Evolutionary conservation across 23 tunicate species (phyloP).

Genomic region (Styela clava): DNA sequence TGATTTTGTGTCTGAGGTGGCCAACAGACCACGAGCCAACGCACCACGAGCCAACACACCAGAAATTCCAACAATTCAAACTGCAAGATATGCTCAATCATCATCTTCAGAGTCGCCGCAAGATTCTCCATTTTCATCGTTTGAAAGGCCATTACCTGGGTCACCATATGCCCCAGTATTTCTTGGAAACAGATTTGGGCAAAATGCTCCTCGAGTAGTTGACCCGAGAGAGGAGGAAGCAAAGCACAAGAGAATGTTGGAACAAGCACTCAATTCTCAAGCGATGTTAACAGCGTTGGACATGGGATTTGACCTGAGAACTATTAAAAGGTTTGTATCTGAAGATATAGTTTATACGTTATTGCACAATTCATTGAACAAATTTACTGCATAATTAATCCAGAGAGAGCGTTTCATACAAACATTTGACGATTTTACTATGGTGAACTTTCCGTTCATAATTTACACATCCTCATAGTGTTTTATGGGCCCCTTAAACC

Average conservation of each 20-base stretch:
- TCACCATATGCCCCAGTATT: not conserved
- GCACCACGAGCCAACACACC: not conserved
- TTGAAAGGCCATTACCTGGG: not conserved
- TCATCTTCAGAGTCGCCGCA: not conserved
- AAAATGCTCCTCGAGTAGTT: not conserved
- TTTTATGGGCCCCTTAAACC: too few relatives aligned
- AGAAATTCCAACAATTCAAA: not conserved
- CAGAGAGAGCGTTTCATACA: too few relatives aligned
- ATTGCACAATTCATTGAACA: too few relatives aligned
- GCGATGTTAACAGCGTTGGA: not conserved
- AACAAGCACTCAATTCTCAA: slow-evolving; percentile 5
- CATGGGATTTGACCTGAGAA: slow-evolving; percentile 22
- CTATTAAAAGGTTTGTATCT: slow-evolving; percentile 9
- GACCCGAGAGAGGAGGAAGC: slow-evolving; percentile 22
- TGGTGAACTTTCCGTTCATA: too few relatives aligned
- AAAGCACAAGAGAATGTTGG: not conserved
- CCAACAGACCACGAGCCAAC: not conserved
- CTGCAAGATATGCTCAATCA: not conserved
- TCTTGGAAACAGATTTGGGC: not conserved
- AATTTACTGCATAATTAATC: too few relatives aligned
- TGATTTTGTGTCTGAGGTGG: not conserved
- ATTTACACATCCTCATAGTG: too few relatives aligned
- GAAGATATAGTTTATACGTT: too few relatives aligned
- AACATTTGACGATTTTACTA: too few relatives aligned
- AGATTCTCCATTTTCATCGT: not conserved